These are phyloP conservation scores for Trichonephila inaurata DNA, from an alignment of 1,140 invertebrate species.

Conservation along the genomic window DNA sequence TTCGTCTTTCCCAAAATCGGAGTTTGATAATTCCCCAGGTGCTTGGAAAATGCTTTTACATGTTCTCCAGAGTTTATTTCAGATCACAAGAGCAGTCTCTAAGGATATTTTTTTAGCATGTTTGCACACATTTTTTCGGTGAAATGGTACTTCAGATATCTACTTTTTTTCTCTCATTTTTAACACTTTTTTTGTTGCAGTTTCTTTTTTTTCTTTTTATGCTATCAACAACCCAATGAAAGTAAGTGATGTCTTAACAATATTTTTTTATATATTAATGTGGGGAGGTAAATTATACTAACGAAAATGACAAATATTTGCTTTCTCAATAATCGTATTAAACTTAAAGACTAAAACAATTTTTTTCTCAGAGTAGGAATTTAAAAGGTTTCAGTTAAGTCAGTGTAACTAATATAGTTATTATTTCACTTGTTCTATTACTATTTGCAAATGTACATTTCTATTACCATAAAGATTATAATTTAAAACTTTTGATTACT, in stretches of 20 bases:
- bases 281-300: neutral
- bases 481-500: too few species aligned
- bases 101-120: conserved; percentile 17
- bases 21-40: conserved; percentile 37
- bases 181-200: neutral
- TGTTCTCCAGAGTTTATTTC: conserved; percentile 56
- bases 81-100: conserved; percentile 15
- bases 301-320: neutral
- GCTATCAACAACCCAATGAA: neutral
- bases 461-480: too few species aligned
- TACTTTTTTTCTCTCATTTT: neutral
- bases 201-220: neutral
- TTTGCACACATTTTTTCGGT: conserved; percentile 24
- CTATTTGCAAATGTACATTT: too few species aligned
- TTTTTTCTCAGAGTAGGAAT: neutral
- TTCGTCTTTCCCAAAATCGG: conserved; percentile 29
- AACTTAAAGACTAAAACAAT: neutral
- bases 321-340: neutral
- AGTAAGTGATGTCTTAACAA: conserved; percentile 38
- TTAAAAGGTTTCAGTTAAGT: neutral
- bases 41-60: conserved; percentile 41
- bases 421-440: too few species aligned
- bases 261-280: neutral
- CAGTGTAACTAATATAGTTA: too few species aligned
- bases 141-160: neutral